Evolutionary conservation across 2,888 invertebrate species (phyloP).

Genomic region (Uropetala carovei): DNA sequence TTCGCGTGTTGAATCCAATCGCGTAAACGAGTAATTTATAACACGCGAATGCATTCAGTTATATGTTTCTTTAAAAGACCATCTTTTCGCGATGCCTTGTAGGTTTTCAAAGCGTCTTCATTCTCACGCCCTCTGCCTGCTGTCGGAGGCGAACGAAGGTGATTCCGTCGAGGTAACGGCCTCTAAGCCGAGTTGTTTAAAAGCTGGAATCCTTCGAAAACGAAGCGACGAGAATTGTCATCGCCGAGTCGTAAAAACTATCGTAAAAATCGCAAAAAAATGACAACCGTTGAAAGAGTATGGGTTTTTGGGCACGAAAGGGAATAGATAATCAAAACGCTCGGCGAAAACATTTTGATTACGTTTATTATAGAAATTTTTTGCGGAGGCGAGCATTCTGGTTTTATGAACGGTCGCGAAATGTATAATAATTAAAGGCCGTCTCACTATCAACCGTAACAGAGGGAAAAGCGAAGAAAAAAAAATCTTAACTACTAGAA

Average conservation of each 20-base stretch:
- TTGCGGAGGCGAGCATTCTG: neutral
- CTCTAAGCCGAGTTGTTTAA: constrained; percentile 3
- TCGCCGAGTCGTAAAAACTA: neutral
- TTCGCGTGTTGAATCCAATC: neutral
- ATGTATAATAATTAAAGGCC: neutral
- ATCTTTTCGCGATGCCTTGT: neutral
- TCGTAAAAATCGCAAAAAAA: constrained; percentile 20
- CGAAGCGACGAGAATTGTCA: neutral
- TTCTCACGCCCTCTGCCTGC: neutral
- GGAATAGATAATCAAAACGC: neutral
- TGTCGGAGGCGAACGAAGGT: neutral
- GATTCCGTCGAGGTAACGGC: neutral
- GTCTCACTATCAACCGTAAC: too few species aligned
- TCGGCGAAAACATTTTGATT: neutral
- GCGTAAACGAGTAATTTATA: neutral
- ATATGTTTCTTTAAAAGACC: neutral
- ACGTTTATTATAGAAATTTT: neutral
- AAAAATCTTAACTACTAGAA: too few species aligned
- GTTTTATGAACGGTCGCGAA: neutral
- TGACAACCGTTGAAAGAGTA: constrained; percentile 3
- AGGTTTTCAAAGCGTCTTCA: too few species aligned
- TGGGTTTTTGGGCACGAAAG: neutral
- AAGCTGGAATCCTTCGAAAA: neutral
- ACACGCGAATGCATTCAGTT: neutral
- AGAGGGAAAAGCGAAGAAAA: too few species aligned